Evolutionary conservation across 1,140 invertebrate genomes (phyloP).

Genomic region (Choristoneura fumiferana): DNA sequence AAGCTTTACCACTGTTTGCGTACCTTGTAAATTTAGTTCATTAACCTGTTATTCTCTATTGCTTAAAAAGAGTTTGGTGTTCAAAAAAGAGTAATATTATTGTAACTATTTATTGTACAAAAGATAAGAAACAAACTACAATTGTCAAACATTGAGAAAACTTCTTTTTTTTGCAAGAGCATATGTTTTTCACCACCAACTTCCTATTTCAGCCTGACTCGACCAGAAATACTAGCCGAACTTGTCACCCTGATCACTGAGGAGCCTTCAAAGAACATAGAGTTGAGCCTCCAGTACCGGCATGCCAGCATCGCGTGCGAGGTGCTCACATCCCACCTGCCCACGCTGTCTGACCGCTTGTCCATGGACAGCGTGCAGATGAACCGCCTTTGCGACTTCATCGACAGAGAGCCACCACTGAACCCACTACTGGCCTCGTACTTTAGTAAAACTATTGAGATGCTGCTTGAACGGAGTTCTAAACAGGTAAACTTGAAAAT

Average conservation of each 20-base stretch:
- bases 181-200: too few relatives aligned
- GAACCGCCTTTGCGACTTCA: slow-evolving; percentile 92
- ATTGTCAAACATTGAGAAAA: too few relatives aligned
- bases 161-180: too few relatives aligned
- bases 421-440: slow-evolving; percentile 97
- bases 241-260: slow-evolving; percentile 91
- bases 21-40: too few relatives aligned
- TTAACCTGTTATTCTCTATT: too few relatives aligned
- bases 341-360: slow-evolving; percentile 90
- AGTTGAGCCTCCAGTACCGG: slow-evolving; percentile 90
- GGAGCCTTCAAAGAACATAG: slow-evolving; percentile 88
- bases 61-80: too few relatives aligned
- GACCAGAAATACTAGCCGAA: slow-evolving; percentile 90
- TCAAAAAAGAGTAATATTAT: too few relatives aligned
- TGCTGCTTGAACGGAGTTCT: slow-evolving; percentile 88
- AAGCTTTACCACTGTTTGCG: too few relatives aligned
- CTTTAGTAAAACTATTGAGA: slow-evolving; percentile 95
- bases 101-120: too few relatives aligned
- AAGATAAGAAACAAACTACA: too few relatives aligned
- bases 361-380: slow-evolving; percentile 88
- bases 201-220: slow-evolving; percentile 85
- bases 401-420: slow-evolving; percentile 90
- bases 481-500: slow-evolving; percentile 59
- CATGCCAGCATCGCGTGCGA: slow-evolving; percentile 96
- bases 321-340: slow-evolving; percentile 90